Evolutionary conservation across 1,140 invertebrate species (phyloP).

Genomic region (Eubasilissa regina): DNA sequence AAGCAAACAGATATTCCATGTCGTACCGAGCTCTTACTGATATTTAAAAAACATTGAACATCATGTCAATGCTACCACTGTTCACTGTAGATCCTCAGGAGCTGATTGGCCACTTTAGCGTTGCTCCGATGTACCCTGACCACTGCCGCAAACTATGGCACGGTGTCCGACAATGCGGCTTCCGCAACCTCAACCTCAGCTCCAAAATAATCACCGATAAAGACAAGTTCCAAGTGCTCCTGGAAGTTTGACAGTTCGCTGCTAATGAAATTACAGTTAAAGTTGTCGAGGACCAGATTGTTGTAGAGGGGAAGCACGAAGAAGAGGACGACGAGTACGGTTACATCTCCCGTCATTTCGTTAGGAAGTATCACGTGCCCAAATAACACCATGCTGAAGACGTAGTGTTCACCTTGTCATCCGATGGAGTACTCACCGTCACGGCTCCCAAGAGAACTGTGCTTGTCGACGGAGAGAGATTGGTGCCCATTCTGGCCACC

Average conservation of each 20-base stretch:
- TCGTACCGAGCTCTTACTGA: too few relatives aligned
- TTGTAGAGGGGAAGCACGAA: constrained; percentile 83
- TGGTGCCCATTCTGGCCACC: constrained; percentile 65
- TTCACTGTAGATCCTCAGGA: too few relatives aligned
- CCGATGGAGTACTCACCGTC: constrained; percentile 82
- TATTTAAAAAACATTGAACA: too few relatives aligned
- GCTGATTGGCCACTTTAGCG: too few relatives aligned
- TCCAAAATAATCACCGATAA: constrained; percentile 12
- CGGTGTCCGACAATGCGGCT: too few relatives aligned
- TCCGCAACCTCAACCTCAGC: not conserved
- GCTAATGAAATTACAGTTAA: constrained; percentile 91
- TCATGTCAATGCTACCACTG: too few relatives aligned
- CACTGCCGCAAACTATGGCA: not conserved
- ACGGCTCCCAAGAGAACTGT: constrained; percentile 69
- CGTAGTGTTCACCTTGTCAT: constrained; percentile 79
- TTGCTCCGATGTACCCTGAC: not conserved
- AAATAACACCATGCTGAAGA: constrained; percentile 77
- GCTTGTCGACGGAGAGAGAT: constrained; percentile 62
- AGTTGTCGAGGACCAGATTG: constrained; percentile 79
- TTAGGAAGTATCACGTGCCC: constrained; percentile 79
- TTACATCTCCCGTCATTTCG: constrained; percentile 82
- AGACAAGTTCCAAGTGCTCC: constrained; percentile 78
- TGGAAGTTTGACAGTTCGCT: constrained; percentile 90
- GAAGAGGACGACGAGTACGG: constrained; percentile 84
- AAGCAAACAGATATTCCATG: too few relatives aligned